Evolutionary conservation across 1,140 invertebrate genomes (phyloP).

Genomic region (Paraescarpia echinospica): DNA sequence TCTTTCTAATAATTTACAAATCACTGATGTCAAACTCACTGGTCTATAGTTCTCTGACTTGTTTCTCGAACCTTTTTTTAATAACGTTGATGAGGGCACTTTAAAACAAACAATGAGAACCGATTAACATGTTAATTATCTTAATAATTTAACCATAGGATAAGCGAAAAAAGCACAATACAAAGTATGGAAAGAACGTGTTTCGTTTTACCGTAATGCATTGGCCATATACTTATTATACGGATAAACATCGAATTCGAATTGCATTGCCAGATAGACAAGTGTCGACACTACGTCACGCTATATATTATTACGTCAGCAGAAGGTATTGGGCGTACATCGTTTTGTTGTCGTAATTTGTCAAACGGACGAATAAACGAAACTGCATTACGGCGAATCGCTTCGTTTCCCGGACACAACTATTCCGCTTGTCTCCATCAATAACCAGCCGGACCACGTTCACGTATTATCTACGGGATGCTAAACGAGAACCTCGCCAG

Average conservation of each 20-base stretch:
- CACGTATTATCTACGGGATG: neutral
- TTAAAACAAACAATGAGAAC: too few species aligned
- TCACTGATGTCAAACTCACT: too few species aligned
- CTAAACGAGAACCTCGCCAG: neutral
- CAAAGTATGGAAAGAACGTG: too few species aligned
- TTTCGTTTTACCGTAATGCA: neutral
- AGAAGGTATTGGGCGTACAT: neutral
- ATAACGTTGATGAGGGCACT: too few species aligned
- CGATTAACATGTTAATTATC: too few species aligned
- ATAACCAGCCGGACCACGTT: neutral
- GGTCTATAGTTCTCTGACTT: too few species aligned
- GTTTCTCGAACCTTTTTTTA: too few species aligned
- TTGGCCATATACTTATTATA: neutral
- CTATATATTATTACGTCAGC: neutral
- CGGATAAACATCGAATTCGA: neutral
- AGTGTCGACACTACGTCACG: too few species aligned
- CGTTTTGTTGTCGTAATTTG: neutral
- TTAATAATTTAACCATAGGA: too few species aligned
- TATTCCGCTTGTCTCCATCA: neutral
- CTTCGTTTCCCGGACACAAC: neutral
- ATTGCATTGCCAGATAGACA: neutral
- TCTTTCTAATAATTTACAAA: too few species aligned
- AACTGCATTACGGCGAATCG: neutral
- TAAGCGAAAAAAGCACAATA: too few species aligned
- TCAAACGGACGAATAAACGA: neutral